Base-by-base conservation (phyloP, 2,797 vertebrate species). In the Paguma larvata region DNA sequence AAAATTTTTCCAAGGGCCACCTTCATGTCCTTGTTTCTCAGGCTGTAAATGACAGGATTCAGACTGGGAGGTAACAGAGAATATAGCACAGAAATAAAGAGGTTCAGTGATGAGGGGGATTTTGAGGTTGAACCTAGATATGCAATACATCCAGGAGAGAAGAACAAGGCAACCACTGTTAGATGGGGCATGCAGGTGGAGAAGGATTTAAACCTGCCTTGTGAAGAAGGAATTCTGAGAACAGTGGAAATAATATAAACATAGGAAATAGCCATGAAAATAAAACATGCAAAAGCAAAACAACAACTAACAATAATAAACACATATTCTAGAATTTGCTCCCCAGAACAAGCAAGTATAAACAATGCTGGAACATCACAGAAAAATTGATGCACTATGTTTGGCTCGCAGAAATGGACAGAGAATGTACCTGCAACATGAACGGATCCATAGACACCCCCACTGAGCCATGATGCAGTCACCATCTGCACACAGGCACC, bases 341-440 rank as follows among this genome's bases (percentile, higher is more conserved):
- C 38, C 38, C 92, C 68, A 38, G 34, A 23, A 56, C 96, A 98
- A 82, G 63, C 56, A 13, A 97, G 51, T 0, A 16, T 78, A 5
- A 96, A 44, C 38, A 98, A 30, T 51, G 51, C 94, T 12, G 80
- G 88, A 23, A 97, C 38, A 27, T 97, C 96, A 62, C 97, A 97
- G 56, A 97, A 97, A 48, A 96, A 97, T 3, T 95, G 77, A 14
- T 27, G 53, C 12, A 97, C 56, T 6, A 73, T 11, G 27, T 65
- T 80, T 13, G 80, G 4, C 9, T 32, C 21, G 70, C 89, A 96
- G 70, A 97, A 94, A 25, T 1, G 19, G 12, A 94, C 62, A 23
- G 48, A 44, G 63, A 95, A 93, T 11, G 78, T 95, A 5, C 80
- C 94, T 56, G 67, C n/a, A 2, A 53, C 75, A 6, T 95, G 70